These are phyloP conservation scores for Acanthaster planci DNA, from an alignment of 35 echinoderm and acorn worm species.

Conservation along the genomic window DNA sequence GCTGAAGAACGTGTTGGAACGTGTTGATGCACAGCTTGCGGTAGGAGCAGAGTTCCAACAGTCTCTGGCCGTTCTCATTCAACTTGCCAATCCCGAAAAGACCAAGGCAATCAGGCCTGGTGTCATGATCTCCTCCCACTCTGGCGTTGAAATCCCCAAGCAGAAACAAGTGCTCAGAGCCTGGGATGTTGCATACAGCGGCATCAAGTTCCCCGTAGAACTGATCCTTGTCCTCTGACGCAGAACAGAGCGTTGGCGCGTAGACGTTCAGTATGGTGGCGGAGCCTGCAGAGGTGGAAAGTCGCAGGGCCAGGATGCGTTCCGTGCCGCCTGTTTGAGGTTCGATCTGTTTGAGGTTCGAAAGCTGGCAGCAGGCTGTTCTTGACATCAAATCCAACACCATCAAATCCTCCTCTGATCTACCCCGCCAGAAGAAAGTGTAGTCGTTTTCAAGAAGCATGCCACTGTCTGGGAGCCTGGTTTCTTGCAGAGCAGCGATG, in stretches of 20 bases:
- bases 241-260: constrained; percentile 33
- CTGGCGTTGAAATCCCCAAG: no score
- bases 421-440: no score
- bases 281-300: not conserved
- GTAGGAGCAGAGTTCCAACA: constrained; percentile 48
- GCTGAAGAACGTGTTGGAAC: constrained; percentile 28
- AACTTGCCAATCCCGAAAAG: constrained; percentile 2
- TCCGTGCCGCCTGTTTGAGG: not conserved
- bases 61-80: constrained; percentile 44
- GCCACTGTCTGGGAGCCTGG: no score
- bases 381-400: no score
- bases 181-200: constrained; percentile 9
- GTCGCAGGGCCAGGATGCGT: not conserved
- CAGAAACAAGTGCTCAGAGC: constrained; percentile 34
- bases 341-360: no score
- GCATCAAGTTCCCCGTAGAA: constrained; percentile 40
- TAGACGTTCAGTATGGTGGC: constrained; percentile 39
- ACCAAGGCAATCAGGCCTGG: constrained; percentile 18
- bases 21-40: constrained; percentile 37
- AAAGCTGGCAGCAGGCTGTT: no score
- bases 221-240: constrained; percentile 20
- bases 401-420: no score
- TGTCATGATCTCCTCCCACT: constrained; percentile 28
- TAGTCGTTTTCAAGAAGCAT: no score
- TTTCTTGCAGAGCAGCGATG: no score